phyloP scores from a whole-genome alignment of 2,888 invertebrate genomes.

The Drosophila yooni region DNA sequence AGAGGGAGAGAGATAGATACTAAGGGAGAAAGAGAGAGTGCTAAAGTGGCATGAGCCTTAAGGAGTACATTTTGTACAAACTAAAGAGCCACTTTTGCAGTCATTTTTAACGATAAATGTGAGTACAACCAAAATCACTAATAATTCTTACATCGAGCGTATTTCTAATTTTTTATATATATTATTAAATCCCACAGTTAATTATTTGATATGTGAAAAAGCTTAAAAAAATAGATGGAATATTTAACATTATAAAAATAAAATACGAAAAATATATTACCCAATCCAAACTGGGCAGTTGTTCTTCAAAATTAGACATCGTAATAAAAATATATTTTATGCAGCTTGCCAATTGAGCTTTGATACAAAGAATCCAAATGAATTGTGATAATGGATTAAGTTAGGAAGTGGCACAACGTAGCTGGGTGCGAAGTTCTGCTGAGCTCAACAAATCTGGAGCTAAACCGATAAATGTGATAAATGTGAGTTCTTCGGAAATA shows the following conservation, averaged over 20 bases:
- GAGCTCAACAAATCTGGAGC: neutral
- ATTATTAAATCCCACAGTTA: no score
- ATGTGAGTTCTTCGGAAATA: neutral
- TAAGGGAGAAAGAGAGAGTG: neutral
- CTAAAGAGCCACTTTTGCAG: neutral
- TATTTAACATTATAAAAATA: no score
- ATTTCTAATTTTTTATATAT: neutral
- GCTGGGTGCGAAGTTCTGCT: neutral
- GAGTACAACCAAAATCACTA: neutral
- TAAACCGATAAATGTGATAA: neutral
- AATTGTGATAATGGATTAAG: neutral
- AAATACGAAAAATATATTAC: no score
- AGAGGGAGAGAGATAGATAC: neutral
- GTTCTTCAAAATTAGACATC: no score
- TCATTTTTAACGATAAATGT: neutral
- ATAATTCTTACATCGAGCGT: neutral
- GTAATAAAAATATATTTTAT: no score
- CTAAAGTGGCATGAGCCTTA: neutral
- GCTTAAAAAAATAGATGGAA: no score
- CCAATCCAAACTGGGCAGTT: no score
- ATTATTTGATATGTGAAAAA: no score
- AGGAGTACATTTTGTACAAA: neutral
- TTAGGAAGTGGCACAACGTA: neutral
- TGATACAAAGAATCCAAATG: neutral
- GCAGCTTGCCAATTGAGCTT: neutral